Evolutionary conservation across 2,888 invertebrate species (phyloP).

Genomic region (Horisme vitalbata): DNA sequence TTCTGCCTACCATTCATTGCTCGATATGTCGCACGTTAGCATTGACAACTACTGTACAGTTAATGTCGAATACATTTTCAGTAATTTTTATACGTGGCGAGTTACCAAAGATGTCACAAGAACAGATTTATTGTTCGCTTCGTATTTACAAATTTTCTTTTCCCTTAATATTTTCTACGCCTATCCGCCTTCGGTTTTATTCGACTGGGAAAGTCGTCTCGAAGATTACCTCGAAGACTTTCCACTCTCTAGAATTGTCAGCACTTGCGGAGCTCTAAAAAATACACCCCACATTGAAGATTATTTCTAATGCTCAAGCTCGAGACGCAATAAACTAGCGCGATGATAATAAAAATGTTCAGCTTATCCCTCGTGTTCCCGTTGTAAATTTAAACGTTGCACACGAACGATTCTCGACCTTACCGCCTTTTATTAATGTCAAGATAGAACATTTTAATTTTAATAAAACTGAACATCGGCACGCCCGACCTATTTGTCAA

Average conservation of each 20-base stretch:
- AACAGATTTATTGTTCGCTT: constrained; percentile 68
- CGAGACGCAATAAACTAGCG: constrained; percentile 74
- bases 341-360: constrained; percentile 78
- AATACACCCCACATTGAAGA: constrained; percentile 62
- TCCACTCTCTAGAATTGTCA: constrained; percentile 43
- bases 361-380: constrained; percentile 67
- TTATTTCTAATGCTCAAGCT: constrained; percentile 74
- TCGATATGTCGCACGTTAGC: constrained; percentile 74
- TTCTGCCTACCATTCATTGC: constrained; percentile 78
- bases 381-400: constrained; percentile 65
- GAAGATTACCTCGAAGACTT: constrained; percentile 44
- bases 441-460: constrained; percentile 78
- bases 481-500: constrained; percentile 82
- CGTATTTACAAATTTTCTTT: constrained; percentile 62
- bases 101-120: constrained; percentile 67
- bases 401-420: constrained; percentile 64
- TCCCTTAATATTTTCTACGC: constrained; percentile 44
- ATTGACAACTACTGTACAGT: constrained; percentile 75
- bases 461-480: constrained; percentile 81
- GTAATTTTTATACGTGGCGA: constrained; percentile 74
- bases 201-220: constrained; percentile 35
- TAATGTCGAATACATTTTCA: constrained; percentile 73
- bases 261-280: constrained; percentile 47
- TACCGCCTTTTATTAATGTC: constrained; percentile 73
- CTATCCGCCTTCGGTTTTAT: constrained; percentile 35